phyloP scores from a whole-genome alignment of 1,140 invertebrate species.

The Helicoverpa zea region DNA sequence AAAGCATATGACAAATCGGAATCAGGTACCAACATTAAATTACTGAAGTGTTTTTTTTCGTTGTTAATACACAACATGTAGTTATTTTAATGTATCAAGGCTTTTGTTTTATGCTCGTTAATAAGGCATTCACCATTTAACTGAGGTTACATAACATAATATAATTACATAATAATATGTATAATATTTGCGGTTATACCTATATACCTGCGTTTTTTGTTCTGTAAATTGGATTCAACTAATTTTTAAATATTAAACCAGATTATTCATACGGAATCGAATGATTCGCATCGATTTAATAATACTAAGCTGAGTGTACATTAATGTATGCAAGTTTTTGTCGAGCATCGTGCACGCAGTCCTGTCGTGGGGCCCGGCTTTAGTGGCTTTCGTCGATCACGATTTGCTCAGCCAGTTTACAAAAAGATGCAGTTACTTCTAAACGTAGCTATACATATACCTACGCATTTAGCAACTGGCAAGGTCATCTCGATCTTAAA shows the following conservation, averaged over 20 bases:
- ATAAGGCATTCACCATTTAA: slow-evolving; percentile 10
- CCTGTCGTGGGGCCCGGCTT: slow-evolving; percentile 18
- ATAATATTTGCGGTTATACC: no score
- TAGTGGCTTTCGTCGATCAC: slow-evolving; percentile 47
- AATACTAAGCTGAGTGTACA: slow-evolving; percentile 19
- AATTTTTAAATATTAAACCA: not conserved
- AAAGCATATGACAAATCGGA: slow-evolving; percentile 12
- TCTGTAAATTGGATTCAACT: not conserved
- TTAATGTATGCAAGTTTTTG: slow-evolving; percentile 46
- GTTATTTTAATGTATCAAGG: slow-evolving; percentile 17
- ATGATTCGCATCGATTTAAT: slow-evolving; percentile 35
- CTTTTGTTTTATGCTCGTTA: not conserved
- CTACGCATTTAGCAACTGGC: slow-evolving; percentile 8
- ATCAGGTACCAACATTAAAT: not conserved
- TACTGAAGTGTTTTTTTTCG: not conserved
- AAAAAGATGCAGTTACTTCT: slow-evolving; percentile 51
- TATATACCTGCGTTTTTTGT: not conserved
- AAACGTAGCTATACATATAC: slow-evolving; percentile 6
- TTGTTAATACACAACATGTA: not conserved
- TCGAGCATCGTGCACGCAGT: slow-evolving; percentile 20
- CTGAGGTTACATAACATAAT: not conserved
- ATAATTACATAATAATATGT: not conserved
- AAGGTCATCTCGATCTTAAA: slow-evolving; percentile 43
- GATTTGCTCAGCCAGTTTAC: slow-evolving; percentile 42
- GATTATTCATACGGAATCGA: slow-evolving; percentile 15